A percentile compares a stretch with the other conserved stretches of the same genome.
These are phyloP conservation scores for Threskiornis aethiopicus DNA, from an alignment of 2,797 vertebrate species.

Conservation along the genomic window DNA sequence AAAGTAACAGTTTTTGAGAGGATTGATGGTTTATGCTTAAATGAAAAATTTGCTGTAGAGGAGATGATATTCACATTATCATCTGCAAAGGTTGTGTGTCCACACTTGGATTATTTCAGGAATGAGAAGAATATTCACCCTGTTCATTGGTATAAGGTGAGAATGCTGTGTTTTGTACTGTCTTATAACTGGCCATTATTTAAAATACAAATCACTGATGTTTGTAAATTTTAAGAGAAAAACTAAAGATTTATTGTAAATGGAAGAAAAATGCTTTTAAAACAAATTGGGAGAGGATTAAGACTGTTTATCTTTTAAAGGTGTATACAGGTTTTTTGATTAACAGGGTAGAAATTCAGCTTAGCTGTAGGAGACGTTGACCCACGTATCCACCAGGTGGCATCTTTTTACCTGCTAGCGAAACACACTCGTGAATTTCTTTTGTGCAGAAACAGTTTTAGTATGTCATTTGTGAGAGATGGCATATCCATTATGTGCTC, in stretches of 20 bases:
- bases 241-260: neutral
- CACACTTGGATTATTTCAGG: slow-evolving; percentile 68
- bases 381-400: neutral
- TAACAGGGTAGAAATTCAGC: neutral
- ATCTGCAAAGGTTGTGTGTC: slow-evolving; percentile 70
- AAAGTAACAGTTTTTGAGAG: slow-evolving; percentile 71
- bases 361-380: neutral
- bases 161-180: neutral
- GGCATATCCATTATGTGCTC: neutral
- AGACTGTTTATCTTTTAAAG: neutral
- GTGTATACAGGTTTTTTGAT: neutral
- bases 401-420: neutral
- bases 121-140: slow-evolving; percentile 30
- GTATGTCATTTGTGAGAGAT: neutral
- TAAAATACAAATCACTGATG: neutral
- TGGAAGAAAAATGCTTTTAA: neutral
- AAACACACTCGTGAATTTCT: neutral
- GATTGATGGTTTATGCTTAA: slow-evolving; percentile 65
- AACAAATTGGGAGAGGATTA: neutral
- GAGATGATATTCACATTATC: slow-evolving; percentile 23
- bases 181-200: neutral
- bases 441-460: neutral
- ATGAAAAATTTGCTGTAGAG: neutral
- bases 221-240: neutral
- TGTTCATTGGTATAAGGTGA: slow-evolving; percentile 83